Conservation (phyloP, 1,140 invertebrate genomes). For the Eupeodes corollae region DNA sequence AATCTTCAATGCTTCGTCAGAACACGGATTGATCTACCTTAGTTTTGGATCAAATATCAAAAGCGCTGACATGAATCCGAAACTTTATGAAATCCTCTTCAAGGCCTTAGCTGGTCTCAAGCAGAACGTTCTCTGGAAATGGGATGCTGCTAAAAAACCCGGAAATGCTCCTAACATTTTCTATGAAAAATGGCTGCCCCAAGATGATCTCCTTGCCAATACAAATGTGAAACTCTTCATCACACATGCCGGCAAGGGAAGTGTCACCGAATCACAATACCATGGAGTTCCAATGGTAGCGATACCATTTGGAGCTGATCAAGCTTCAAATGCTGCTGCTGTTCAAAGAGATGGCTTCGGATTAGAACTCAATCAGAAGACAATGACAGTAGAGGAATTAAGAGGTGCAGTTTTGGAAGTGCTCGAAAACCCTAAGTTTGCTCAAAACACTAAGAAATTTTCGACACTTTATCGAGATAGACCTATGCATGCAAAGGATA, state of each 20-base stretch:
- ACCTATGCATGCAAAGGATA: conserved; percentile 37
- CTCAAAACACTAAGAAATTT: conserved; percentile 8
- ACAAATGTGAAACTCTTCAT: conserved; percentile 41
- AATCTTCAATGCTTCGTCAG: conserved; percentile 34
- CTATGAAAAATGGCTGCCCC: conserved; percentile 39
- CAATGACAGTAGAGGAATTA: conserved; percentile 4
- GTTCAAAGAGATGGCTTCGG: conserved; percentile 16
- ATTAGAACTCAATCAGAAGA: conserved; percentile 14
- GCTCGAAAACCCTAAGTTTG: conserved; percentile 12
- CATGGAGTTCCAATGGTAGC: conserved; percentile 14
- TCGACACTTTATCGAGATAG: conserved; percentile 27
- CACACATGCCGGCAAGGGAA: conserved; percentile 43
- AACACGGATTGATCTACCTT: conserved; percentile 44
- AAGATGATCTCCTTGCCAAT: conserved; percentile 39
- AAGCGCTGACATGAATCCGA: conserved; percentile 24
- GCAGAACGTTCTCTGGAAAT: conserved; percentile 43
- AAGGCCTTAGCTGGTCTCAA: conserved; percentile 11
- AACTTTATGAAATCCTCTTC: conserved; percentile 27
- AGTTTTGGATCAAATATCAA: conserved; percentile 42
- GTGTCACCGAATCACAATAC: conserved; percentile 39
- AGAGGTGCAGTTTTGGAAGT: conserved; percentile 10
- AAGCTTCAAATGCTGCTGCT: conserved; percentile 11
- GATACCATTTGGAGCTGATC: conserved; percentile 18
- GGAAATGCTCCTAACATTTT: conserved; percentile 40
- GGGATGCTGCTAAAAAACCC: conserved; percentile 21